Evolutionary conservation across 2,888 invertebrate genomes (phyloP).

Genomic region (Agriotes lineatus): DNA sequence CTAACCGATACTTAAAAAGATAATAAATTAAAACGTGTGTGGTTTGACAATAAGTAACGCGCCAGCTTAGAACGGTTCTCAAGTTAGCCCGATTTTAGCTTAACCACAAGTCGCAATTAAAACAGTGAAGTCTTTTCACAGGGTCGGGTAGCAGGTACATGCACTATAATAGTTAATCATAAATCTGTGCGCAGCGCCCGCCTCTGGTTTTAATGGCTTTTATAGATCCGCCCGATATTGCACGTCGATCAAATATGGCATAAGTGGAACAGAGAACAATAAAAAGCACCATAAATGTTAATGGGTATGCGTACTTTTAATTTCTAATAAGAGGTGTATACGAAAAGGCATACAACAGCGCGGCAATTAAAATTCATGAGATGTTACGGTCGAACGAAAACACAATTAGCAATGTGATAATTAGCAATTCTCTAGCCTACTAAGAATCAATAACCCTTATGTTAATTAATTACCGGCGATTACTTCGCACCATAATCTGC

Average conservation of each 20-base stretch:
- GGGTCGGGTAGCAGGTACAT: no score
- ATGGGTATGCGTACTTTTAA: constrained; percentile 16
- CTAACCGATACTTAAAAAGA: no score
- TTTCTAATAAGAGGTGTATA: constrained; percentile 5
- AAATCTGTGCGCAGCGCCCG: background rate
- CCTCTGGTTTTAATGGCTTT: constrained; percentile 6
- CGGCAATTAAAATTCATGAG: constrained; percentile 22
- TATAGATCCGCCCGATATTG: background rate
- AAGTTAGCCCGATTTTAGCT: no score
- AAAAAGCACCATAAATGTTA: constrained; percentile 5
- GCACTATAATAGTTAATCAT: background rate
- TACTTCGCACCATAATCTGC: background rate
- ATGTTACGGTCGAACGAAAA: constrained; percentile 20
- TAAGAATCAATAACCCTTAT: constrained; percentile 17
- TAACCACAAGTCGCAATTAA: no score
- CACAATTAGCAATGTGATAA: constrained; percentile 22
- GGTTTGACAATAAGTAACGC: no score
- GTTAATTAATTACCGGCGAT: constrained; percentile 16
- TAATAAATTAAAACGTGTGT: no score
- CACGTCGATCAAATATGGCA: constrained; percentile 10
- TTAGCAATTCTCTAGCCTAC: constrained; percentile 21
- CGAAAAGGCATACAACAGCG: constrained; percentile 15
- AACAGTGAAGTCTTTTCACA: no score
- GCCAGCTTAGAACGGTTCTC: no score
- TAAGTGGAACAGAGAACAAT: constrained; percentile 8